Conservation (phyloP, 2,888 invertebrate species). For the Boloria selene region DNA sequence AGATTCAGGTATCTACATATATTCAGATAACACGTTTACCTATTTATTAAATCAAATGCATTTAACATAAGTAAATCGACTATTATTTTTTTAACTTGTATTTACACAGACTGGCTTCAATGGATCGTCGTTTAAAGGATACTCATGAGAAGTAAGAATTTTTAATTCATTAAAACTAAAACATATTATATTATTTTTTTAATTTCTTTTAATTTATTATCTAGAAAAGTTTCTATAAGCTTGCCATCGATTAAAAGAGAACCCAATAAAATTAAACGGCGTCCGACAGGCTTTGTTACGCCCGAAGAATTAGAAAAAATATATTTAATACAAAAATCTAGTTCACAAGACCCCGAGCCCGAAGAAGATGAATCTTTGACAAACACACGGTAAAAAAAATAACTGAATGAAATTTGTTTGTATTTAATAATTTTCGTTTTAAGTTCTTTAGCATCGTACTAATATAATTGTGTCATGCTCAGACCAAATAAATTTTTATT, state of each 20-base stretch:
- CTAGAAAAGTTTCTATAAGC: conserved; percentile 61
- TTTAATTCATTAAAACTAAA: not conserved
- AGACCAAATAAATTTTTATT: too few species aligned
- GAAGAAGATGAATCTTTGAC: conserved; percentile 43
- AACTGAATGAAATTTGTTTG: not conserved
- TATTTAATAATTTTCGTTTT: not conserved
- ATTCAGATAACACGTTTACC: conserved; percentile 2
- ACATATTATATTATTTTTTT: conserved; percentile 20
- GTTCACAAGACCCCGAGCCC: conserved; percentile 22
- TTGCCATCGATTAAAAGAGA: conserved; percentile 41
- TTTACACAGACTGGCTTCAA: conserved; percentile 50
- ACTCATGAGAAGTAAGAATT: conserved; percentile 49
- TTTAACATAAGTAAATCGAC: not conserved
- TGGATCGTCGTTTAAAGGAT: conserved; percentile 41
- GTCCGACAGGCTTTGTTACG: conserved; percentile 61
- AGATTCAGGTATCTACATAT: conserved; percentile 48
- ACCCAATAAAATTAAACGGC: conserved; percentile 53
- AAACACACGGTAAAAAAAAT: conserved; percentile 34
- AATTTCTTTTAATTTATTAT: conserved; percentile 40
- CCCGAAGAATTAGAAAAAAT: conserved; percentile 51
- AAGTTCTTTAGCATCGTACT: not conserved
- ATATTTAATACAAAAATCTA: conserved; percentile 36
- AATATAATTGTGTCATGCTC: too few species aligned
- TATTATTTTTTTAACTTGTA: conserved; percentile 6
- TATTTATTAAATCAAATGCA: not conserved